Conservation (phyloP, 2,113 vertebrate species). For the Micronisus gabar region DNA sequence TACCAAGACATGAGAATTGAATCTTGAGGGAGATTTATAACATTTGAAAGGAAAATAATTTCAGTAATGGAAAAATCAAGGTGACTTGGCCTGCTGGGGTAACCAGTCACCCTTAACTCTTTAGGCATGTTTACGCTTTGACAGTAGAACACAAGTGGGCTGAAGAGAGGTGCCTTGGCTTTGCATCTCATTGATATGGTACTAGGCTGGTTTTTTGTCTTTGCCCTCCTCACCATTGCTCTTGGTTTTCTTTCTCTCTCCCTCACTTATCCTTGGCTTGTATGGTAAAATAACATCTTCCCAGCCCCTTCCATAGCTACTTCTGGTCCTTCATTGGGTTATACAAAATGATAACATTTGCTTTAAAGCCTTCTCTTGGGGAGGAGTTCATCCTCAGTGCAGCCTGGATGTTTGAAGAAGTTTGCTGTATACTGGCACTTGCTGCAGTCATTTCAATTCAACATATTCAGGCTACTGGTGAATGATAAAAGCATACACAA, state of each 20-base stretch:
- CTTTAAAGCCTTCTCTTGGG: background rate
- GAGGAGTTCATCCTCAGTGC: background rate
- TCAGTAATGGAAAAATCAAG: background rate
- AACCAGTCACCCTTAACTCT: background rate
- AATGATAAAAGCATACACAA: background rate
- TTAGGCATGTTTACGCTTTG: rapidly evolving
- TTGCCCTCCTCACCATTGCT: background rate
- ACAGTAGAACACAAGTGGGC: background rate
- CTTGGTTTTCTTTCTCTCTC: background rate
- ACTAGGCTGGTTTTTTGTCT: background rate
- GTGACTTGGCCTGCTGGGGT: background rate
- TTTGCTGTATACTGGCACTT: background rate
- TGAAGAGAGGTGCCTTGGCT: background rate
- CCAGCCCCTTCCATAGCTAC: background rate
- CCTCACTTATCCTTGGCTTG: background rate
- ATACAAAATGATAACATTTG: no score
- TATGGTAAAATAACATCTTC: background rate
- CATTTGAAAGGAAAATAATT: background rate
- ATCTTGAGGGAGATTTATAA: background rate
- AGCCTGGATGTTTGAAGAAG: no score
- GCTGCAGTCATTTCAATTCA: background rate
- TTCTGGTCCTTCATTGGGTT: background rate
- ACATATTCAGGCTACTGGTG: background rate
- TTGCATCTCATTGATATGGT: rapidly evolving
- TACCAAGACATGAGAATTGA: background rate